phyloP scores from a whole-genome alignment of 2,113 vertebrate species.

The Bambusicola thoracicus region DNA sequence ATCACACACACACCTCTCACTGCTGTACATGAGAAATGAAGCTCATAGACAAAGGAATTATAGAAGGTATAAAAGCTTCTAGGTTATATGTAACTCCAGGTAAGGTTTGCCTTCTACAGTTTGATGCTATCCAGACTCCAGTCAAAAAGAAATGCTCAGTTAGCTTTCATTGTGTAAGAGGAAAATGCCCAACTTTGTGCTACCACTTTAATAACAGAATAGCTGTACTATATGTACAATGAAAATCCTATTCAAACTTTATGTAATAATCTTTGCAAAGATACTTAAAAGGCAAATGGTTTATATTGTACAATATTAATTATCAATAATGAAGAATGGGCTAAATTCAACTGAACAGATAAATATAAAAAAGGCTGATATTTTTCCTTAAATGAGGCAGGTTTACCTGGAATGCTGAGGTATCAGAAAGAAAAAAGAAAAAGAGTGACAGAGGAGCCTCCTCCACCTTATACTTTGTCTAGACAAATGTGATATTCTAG shows the following conservation, averaged over 20 bases:
- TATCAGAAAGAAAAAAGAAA: background rate
- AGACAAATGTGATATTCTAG: background rate
- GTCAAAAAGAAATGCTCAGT: background rate
- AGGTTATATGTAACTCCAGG: background rate
- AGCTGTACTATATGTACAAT: background rate
- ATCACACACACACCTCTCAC: rapidly evolving
- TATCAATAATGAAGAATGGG: background rate
- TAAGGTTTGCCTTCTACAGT: background rate
- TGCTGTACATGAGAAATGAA: background rate
- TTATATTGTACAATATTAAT: background rate
- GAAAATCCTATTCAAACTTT: background rate
- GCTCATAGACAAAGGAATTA: background rate
- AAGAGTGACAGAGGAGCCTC: background rate
- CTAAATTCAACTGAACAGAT: background rate
- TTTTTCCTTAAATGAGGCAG: background rate
- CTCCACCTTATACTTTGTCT: background rate
- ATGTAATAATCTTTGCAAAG: background rate
- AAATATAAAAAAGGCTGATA: background rate
- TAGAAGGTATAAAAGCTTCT: background rate
- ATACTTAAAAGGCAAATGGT: background rate
- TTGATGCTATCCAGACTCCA: background rate
- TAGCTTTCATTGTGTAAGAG: background rate
- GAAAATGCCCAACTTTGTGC: background rate
- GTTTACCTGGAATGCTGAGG: background rate
- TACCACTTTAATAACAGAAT: background rate